Conservation (phyloP, 2,113 vertebrate genomes). For the Dasyornis broadbenti region DNA sequence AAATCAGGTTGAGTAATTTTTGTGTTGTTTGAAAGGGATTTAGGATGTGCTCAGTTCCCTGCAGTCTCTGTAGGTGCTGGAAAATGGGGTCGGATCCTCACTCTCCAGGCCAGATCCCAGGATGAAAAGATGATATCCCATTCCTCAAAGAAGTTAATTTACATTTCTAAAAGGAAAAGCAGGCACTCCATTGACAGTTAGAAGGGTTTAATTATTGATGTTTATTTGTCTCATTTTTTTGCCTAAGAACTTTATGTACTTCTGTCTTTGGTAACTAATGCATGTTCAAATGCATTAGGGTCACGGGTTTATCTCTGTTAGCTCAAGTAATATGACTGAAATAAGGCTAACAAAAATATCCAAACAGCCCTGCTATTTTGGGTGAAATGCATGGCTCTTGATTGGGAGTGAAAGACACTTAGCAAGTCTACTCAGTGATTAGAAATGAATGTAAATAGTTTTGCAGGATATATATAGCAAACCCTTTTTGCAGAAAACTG, state of each 20-base stretch:
- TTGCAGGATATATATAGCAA: neutral
- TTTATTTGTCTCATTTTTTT: constrained; percentile 14
- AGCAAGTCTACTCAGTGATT: neutral
- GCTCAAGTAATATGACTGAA: neutral
- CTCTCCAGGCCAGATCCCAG: neutral
- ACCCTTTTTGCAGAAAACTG: neutral
- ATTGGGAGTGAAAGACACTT: neutral
- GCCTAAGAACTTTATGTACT: neutral
- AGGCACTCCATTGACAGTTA: neutral
- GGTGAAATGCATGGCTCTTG: neutral
- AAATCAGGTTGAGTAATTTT: constrained; percentile 27
- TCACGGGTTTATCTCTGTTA: neutral
- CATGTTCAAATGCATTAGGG: neutral
- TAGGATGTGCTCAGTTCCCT: neutral
- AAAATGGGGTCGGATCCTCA: neutral
- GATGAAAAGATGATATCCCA: neutral
- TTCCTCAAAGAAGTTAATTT: neutral
- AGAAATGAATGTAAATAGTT: neutral
- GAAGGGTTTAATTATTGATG: neutral
- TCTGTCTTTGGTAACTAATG: neutral
- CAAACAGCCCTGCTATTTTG: neutral
- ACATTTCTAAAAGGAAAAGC: neutral
- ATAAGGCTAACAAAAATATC: neutral
- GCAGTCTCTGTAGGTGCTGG: neutral
- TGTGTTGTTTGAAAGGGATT: neutral